Evolutionary conservation across 1,140 invertebrate genomes (phyloP).

Genomic region (Drosophila micromelanica): DNA sequence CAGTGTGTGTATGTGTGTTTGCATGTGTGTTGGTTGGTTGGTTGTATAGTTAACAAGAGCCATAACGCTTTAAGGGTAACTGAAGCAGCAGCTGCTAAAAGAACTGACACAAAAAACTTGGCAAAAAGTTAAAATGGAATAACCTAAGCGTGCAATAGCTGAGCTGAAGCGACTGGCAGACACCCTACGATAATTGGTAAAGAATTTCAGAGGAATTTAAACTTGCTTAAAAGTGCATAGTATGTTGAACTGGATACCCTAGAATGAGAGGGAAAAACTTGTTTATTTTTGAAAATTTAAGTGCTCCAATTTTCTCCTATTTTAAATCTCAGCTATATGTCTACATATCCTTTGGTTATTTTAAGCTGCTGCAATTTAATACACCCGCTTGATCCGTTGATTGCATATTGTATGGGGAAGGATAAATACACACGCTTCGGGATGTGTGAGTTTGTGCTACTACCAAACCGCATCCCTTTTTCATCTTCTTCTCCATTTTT

Average conservation of each 20-base stretch:
- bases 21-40: conserved; percentile 18
- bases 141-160: conserved; percentile 4
- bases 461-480: background rate
- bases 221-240: too few relatives aligned
- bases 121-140: conserved; percentile 34
- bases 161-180: background rate
- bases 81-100: conserved; percentile 31
- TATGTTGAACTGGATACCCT: too few relatives aligned
- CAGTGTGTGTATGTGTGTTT: conserved; percentile 6
- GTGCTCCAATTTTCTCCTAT: too few relatives aligned
- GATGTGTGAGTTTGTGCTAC: conserved; percentile 3
- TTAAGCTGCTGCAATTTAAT: conserved; percentile 1
- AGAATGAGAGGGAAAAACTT: too few relatives aligned
- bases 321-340: too few relatives aligned
- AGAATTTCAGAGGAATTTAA: too few relatives aligned
- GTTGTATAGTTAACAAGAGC: conserved; percentile 42
- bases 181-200: background rate
- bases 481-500: background rate
- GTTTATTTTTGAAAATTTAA: too few relatives aligned
- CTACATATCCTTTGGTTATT: too few relatives aligned
- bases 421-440: conserved; percentile 31
- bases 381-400: conserved; percentile 19
- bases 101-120: conserved; percentile 27
- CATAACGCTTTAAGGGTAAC: conserved; percentile 55
- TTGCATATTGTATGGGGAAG: conserved; percentile 40